These are phyloP conservation scores for Panulirus ornatus DNA, from an alignment of 1,140 invertebrate species.

Conservation along the genomic window DNA sequence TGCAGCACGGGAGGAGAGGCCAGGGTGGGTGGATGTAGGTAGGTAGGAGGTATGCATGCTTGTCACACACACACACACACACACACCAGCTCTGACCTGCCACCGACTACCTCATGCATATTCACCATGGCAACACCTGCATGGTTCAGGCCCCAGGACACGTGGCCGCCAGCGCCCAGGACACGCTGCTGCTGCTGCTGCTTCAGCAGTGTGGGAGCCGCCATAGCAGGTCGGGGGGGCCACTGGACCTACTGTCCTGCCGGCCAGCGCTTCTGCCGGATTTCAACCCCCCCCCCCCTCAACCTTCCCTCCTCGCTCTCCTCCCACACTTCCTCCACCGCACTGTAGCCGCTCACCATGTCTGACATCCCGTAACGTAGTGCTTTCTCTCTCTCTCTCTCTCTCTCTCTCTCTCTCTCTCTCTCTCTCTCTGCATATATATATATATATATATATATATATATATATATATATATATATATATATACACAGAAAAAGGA, in stretches of 20 bases:
- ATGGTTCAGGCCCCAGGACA: slow-evolving; percentile 4
- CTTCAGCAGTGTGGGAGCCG: not conserved
- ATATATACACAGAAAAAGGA: too few relatives aligned
- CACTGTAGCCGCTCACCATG: not conserved
- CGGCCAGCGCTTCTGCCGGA: not conserved
- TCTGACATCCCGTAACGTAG: not conserved
- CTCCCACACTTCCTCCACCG: not conserved
- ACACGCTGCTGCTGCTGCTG: not conserved
- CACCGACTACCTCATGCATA: not conserved
- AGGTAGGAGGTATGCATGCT: not conserved
- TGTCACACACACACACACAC: slow-evolving; percentile 32
- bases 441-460: too few relatives aligned
- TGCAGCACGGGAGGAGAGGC: not conserved
- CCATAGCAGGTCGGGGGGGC: not conserved
- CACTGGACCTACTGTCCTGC: not conserved
- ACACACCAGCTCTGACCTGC: slow-evolving; percentile 14
- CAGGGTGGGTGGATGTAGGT: slow-evolving; percentile 17
- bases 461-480: too few relatives aligned
- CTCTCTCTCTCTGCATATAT: too few relatives aligned
- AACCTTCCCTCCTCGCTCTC: not conserved
- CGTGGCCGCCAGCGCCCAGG: not conserved
- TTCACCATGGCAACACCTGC: slow-evolving; percentile 12
- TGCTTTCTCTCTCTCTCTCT: not conserved
- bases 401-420: not conserved
- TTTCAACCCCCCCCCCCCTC: not conserved